Percentiles rank a stretch among this genome's conserved stretches.
Conservation (phyloP, 2,797 vertebrate genomes). For the Sebastes paucispinis region DNA sequence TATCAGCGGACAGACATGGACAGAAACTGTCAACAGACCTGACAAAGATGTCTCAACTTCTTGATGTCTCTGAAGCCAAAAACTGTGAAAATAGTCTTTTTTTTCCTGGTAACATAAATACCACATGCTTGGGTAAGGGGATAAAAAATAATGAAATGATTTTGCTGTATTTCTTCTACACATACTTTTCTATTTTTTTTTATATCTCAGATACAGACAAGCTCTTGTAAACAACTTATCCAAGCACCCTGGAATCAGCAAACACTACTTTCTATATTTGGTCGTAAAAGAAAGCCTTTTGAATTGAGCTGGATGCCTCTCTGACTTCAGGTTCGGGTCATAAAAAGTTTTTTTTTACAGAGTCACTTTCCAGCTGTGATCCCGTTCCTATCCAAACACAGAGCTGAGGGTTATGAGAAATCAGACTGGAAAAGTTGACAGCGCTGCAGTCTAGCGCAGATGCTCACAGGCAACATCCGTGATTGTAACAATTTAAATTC, state of each 20-base stretch:
- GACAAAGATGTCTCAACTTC: constrained; percentile 8
- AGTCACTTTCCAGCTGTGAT: constrained; percentile 65
- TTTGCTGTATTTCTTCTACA: neutral
- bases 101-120: neutral
- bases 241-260: constrained; percentile 1
- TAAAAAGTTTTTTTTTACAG: constrained; percentile 45
- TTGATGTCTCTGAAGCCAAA: neutral
- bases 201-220: constrained; percentile 15
- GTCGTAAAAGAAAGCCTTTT: constrained; percentile 31
- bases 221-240: neutral
- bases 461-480: constrained; percentile 27
- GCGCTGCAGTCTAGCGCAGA: constrained; percentile 38
- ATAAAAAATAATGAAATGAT: neutral
- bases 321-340: constrained; percentile 50
- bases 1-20: constrained; percentile 10
- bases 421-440: constrained; percentile 63
- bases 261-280: constrained; percentile 8
- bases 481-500: constrained; percentile 44
- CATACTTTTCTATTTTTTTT: neutral
- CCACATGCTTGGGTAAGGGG: neutral
- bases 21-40: constrained; percentile 36
- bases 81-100: neutral
- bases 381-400: constrained; percentile 70
- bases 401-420: constrained; percentile 45
- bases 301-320: constrained; percentile 47